phyloP scores from a whole-genome alignment of 2,797 vertebrate genomes.

The Micrastur ruficollis region DNA sequence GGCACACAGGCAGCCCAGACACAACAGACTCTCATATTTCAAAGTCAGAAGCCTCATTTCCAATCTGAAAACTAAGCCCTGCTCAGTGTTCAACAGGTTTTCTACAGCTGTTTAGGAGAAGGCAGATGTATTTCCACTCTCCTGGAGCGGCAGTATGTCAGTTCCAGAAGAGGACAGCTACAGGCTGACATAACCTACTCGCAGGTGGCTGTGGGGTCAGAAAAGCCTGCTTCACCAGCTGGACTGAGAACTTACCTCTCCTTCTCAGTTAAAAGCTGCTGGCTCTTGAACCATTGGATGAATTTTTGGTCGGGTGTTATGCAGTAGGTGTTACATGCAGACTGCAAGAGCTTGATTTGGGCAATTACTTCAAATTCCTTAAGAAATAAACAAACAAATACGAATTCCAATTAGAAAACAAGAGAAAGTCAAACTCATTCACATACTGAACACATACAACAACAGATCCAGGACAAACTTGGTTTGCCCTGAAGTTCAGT shows the following conservation, averaged over 20 bases:
- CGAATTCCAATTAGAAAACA: neutral
- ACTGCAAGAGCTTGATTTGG: conserved; percentile 94
- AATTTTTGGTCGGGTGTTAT: conserved; percentile 82
- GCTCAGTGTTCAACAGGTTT: neutral
- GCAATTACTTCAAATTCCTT: conserved; percentile 98
- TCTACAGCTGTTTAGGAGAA: neutral
- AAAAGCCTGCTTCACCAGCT: neutral
- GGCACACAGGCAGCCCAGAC: neutral
- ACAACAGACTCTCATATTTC: neutral
- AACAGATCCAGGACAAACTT: neutral
- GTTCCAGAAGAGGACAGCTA: neutral
- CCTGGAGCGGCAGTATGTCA: neutral
- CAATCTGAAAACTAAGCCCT: neutral
- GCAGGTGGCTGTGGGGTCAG: neutral
- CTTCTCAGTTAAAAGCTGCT: conserved; percentile 85
- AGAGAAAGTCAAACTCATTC: neutral
- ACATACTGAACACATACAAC: neutral
- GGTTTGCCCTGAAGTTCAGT: neutral
- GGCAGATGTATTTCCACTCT: neutral
- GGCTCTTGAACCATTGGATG: conserved; percentile 88
- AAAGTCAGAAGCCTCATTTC: neutral
- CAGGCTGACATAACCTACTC: neutral
- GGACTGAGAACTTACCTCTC: conserved; percentile 80
- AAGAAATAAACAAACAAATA: neutral
- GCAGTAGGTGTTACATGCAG: conserved; percentile 93